Base-by-base conservation (phyloP, 2,113 vertebrate species). In the Steatornis caripensis region DNA sequence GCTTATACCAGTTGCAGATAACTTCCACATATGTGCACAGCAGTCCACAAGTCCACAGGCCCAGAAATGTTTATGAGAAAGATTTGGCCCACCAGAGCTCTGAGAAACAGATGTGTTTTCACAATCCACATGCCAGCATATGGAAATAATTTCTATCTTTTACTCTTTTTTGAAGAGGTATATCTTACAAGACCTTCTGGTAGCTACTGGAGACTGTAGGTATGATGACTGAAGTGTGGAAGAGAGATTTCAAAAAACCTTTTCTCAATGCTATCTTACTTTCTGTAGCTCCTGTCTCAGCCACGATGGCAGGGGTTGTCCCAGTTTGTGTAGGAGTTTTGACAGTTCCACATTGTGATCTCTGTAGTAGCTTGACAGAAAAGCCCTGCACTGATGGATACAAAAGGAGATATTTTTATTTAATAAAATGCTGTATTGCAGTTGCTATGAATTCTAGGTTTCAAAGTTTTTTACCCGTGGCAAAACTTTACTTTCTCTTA, bases 261-360 rank as follows among this genome's bases (percentile, higher is more conserved):
- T 37, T 94, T 69, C 82, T 86, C 87, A 81, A 43, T 95, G 98
- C 98, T 98, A 98, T 98, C 99, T 99, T 96, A 99, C 99, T 98
- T 99, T 99, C 98, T 99, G 99, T 21, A 99, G 98, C 94, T 99
- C 99, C 94, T 99, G 99, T 97, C 99, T 98, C 46, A 99, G 98
- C 99, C 99, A 99, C 1, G 99, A 98, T 12, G 99, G 99, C 86
- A 99, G 97, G 7, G 99, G 99, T 96, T 99, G 99, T 83, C 99
- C 99, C 87, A 99, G 90, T 84, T 98, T 98, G 97, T 99, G 99
- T 77, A 99, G 98, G 87, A 99, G 98, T 98, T 99, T 99, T 61
- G 99, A 99, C 88, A 99, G 98, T 96, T 99, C 99, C 96, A 99
- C 98, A 30, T 99, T 99, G 98, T 99, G 99, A 93, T 99, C 99